Percentiles rank a stretch among this genome's conserved stretches.
phyloP scores from a whole-genome alignment of 2,113 vertebrate species.

The Pelecanoides urinatrix region DNA sequence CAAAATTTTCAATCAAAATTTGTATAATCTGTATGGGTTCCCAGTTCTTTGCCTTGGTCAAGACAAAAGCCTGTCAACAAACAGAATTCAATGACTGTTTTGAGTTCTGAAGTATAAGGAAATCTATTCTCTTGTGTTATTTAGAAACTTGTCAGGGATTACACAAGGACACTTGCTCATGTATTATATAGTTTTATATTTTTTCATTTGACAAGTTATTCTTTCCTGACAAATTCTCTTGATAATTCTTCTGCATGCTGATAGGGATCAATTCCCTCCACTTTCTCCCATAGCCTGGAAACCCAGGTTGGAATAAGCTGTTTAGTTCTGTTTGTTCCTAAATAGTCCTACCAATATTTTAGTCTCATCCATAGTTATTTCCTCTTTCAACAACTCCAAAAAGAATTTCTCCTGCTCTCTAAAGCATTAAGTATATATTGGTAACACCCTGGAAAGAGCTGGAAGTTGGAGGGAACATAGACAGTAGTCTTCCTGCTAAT shows the following conservation, averaged over 20 bases:
- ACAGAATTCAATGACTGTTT: background rate
- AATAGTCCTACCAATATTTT: background rate
- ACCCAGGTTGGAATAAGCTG: background rate
- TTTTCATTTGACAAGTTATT: background rate
- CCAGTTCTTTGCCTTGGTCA: background rate
- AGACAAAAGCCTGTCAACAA: background rate
- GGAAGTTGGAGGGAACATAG: background rate
- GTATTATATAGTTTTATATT: background rate
- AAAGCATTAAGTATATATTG: background rate
- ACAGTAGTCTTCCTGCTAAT: background rate
- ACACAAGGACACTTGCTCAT: background rate
- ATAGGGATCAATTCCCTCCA: background rate
- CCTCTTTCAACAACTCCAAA: background rate
- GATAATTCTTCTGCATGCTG: background rate
- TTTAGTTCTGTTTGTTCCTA: background rate
- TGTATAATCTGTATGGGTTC: background rate
- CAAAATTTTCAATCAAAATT: background rate
- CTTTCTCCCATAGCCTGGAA: background rate
- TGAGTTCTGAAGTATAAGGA: background rate
- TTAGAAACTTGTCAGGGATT: background rate
- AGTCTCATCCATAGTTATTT: background rate
- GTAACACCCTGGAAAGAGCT: background rate
- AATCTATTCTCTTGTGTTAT: background rate
- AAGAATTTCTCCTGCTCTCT: background rate
- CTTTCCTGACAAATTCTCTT: background rate